These are phyloP conservation scores for Sarcophaga caerulescens DNA, from an alignment of 2,888 invertebrate species.

Conservation along the genomic window DNA sequence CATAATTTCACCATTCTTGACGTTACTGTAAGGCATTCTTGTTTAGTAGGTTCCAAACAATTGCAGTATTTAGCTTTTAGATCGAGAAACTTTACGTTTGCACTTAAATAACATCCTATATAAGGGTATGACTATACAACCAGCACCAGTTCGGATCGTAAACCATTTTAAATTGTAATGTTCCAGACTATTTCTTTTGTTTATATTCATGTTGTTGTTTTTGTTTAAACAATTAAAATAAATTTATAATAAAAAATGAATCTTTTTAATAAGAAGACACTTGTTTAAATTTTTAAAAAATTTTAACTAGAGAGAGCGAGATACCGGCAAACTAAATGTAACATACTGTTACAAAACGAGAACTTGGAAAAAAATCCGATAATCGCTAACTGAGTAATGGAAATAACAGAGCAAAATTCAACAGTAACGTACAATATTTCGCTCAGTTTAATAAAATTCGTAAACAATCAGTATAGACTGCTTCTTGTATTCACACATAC, in stretches of 20 bases:
- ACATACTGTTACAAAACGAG: not conserved
- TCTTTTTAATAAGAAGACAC: constrained; percentile 20
- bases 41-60: too few species aligned
- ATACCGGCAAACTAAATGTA: constrained; percentile 36
- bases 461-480: constrained; percentile 12
- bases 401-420: not conserved
- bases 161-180: constrained; percentile 17
- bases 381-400: not conserved
- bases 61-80: too few species aligned
- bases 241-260: constrained; percentile 21
- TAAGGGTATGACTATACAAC: not conserved
- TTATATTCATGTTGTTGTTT: constrained; percentile 12
- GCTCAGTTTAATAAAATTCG: not conserved
- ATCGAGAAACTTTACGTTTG: too few species aligned
- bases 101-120: not conserved
- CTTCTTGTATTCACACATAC: constrained; percentile 3
- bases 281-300: constrained; percentile 39
- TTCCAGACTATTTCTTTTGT: not conserved
- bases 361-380: not conserved
- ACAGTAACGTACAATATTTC: not conserved
- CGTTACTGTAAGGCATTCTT: too few species aligned
- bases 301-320: not conserved
- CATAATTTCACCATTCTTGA: too few species aligned
- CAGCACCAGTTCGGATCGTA: not conserved
- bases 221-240: constrained; percentile 20